phyloP scores from a whole-genome alignment of 2,797 vertebrate species.

The Oreochromis grahami region DNA sequence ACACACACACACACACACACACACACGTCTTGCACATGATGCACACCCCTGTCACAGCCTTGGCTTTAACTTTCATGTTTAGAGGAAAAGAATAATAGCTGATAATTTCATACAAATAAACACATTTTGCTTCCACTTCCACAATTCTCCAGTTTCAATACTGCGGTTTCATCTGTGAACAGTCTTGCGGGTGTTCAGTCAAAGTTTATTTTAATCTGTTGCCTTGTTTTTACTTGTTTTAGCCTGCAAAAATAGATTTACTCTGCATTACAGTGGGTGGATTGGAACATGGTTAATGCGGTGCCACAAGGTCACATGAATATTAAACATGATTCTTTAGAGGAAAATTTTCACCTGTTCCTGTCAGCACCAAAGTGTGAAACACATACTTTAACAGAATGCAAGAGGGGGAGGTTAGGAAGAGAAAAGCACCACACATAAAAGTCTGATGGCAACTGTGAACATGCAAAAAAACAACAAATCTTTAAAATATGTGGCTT shows the following conservation, averaged over 20 bases:
- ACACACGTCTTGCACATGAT: background rate
- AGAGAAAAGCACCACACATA: background rate
- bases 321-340: background rate
- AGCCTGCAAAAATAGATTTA: background rate
- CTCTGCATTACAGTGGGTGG: background rate
- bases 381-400: background rate
- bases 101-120: slow-evolving; percentile 3
- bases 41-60: background rate
- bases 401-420: background rate
- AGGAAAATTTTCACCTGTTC: background rate
- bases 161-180: background rate
- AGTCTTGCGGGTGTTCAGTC: background rate
- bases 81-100: background rate
- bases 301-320: background rate
- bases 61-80: slow-evolving; percentile 1
- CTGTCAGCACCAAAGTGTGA: background rate
- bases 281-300: background rate
- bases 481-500: background rate
- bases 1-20: background rate
- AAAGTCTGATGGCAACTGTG: background rate
- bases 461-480: background rate
- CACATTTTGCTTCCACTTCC: background rate
- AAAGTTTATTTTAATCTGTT: background rate
- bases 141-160: background rate
- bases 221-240: background rate